A percentile compares a stretch with the other conserved stretches of the same genome.
Evolutionary conservation across 2,797 vertebrate genomes (phyloP).

Genomic region (Garrulus glandarius): DNA sequence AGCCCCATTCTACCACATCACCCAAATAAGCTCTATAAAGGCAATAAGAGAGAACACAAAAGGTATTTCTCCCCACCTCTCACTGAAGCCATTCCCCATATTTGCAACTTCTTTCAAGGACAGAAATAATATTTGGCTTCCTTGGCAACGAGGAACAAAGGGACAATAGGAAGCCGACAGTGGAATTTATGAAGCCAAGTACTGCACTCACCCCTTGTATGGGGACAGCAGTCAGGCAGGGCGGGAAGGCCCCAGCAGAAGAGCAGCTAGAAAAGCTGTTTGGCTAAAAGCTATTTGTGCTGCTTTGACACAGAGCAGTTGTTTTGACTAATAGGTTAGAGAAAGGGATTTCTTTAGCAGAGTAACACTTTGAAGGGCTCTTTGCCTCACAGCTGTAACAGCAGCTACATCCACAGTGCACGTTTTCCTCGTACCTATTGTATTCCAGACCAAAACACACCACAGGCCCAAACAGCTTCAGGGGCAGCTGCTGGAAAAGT

Average conservation of each 20-base stretch:
- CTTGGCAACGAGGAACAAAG: conserved; percentile 61
- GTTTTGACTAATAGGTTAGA: neutral
- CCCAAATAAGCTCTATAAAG: neutral
- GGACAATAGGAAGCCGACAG: conserved; percentile 42
- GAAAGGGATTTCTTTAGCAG: conserved; percentile 17
- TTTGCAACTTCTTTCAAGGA: conserved; percentile 57
- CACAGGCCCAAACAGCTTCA: neutral
- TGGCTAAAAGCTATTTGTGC: conserved; percentile 3
- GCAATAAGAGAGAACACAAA: conserved; percentile 6
- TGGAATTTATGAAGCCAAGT: conserved; percentile 39
- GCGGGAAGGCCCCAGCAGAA: neutral
- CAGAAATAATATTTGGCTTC: conserved; percentile 68
- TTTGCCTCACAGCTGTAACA: conserved; percentile 23
- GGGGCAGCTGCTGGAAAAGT: neutral
- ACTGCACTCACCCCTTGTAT: neutral
- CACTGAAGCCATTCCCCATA: neutral
- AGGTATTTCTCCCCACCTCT: neutral
- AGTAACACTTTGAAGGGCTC: neutral
- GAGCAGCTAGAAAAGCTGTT: conserved; percentile 22
- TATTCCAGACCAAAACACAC: neutral
- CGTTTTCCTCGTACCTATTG: neutral
- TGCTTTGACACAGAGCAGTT: conserved; percentile 26
- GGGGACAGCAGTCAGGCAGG: neutral
- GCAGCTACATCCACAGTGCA: neutral
- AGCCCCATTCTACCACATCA: neutral